Evolutionary conservation across 92 coral and sea anemone species (phyloP).

Genomic region (Porites rus): DNA sequence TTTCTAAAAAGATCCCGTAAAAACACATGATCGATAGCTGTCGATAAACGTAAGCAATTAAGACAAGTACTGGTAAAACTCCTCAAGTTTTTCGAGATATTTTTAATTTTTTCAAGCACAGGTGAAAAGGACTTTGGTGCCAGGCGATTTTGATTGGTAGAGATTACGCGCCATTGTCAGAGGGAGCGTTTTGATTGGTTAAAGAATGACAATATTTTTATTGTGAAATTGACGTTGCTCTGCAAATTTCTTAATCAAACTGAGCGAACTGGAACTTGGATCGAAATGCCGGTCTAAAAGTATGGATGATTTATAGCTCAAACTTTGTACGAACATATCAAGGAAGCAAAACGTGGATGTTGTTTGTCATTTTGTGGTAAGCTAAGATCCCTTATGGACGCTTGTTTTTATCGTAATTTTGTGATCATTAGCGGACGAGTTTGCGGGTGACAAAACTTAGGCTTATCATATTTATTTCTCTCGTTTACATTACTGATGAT

Average conservation of each 20-base stretch:
- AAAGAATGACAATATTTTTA: constrained; percentile 57
- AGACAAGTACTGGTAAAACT: no score
- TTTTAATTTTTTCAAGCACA: neutral
- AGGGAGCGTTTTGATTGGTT: constrained; percentile 74
- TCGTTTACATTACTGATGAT: neutral
- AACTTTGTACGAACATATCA: neutral
- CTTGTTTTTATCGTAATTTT: constrained; percentile 29
- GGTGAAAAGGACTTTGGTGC: neutral
- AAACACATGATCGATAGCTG: no score
- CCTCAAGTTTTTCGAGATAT: no score
- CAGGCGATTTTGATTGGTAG: constrained; percentile 38
- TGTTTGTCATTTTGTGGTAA: constrained; percentile 9
- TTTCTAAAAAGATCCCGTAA: no score
- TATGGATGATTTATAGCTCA: neutral
- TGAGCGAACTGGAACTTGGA: neutral
- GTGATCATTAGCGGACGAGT: constrained; percentile 39
- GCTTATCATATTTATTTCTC: constrained; percentile 2
- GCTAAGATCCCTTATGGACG: neutral
- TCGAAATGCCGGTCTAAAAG: constrained; percentile 40
- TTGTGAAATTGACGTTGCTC: constrained; percentile 71
- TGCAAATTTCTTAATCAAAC: constrained; percentile 67
- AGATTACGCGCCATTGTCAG: constrained; percentile 56
- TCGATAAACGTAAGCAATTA: no score
- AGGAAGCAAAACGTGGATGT: constrained; percentile 6
- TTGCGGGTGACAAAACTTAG: constrained; percentile 35